These are phyloP conservation scores for Marronus borbonicus DNA, from an alignment of 2,888 invertebrate genomes.

Conservation along the genomic window DNA sequence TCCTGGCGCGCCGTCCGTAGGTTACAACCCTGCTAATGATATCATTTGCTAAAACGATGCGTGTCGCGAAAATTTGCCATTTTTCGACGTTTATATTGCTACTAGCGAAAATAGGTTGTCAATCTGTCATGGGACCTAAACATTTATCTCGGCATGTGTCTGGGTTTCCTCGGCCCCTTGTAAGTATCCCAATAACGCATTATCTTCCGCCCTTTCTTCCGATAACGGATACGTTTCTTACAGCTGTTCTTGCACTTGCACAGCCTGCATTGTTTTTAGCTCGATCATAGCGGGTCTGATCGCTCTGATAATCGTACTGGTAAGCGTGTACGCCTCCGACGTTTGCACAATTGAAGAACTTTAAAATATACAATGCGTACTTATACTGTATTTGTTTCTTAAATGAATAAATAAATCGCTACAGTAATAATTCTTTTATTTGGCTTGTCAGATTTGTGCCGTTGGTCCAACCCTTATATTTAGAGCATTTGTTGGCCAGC, in stretches of 20 bases:
- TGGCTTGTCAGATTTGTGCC: background rate
- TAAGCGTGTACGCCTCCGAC: background rate
- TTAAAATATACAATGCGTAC: no score
- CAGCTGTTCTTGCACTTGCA: constrained; percentile 35
- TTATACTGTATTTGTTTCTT: no score
- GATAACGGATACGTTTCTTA: background rate
- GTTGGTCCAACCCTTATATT: background rate
- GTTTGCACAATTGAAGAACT: background rate
- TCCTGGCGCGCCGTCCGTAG: no score
- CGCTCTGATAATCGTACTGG: background rate
- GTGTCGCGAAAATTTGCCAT: no score
- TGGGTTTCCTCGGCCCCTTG: background rate
- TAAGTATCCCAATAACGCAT: background rate
- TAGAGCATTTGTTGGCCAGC: constrained; percentile 1
- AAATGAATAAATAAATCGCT: background rate
- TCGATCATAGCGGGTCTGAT: background rate
- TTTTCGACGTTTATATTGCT: no score
- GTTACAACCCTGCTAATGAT: no score
- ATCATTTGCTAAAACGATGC: no score
- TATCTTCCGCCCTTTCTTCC: background rate
- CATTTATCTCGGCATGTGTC: no score
- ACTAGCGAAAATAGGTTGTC: no score
- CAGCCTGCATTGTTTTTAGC: background rate
- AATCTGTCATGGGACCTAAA: no score
- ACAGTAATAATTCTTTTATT: background rate